Base-by-base conservation (phyloP, 2,888 invertebrate genomes). In the Brenthis ino region DNA sequence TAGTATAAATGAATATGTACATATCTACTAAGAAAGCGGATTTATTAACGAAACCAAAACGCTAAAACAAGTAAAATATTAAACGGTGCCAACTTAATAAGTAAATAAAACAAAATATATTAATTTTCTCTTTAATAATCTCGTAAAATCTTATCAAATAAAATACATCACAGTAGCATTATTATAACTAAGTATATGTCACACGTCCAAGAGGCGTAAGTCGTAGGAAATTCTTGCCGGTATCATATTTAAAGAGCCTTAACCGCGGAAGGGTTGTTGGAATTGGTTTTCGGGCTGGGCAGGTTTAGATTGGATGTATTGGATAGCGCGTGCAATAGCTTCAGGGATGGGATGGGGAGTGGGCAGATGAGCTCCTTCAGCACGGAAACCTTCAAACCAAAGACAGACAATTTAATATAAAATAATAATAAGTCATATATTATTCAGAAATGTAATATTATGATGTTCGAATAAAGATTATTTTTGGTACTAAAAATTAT, bases 301-400 rank as follows among this genome's bases (percentile, higher is more conserved):
- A 24, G 89, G 86, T 37, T 64, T 58, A 8, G 71, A 68, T 85
- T 85, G 53, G 85, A 88, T 91, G 83, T 85, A 86, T 71, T 89
- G 89, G 33, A 94, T 89, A 14, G 94, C 82, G 67, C 94, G 93
- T 72, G 83, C 84, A 79, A 95, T 95, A 28, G 93, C 94, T 70
- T 91, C 94, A 13, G 95, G 95, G 79, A 94, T 93, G 43, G 95
- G 94, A 24, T 94, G 95, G 71, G 95, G 93, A n/a, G 94, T 94
- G 58, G 95, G 95, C 65, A 95, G 81, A 73, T 95, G 95, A 57
- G 93, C 94, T 43, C 95, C 95, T 74, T 93, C 89, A 48, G 95
- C 88, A 65, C 91, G 94, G 93, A 95, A 95, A 82, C 95, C 95
- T 72, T 51, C 1, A 55, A 71, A 53, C 24, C 65, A 50, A 33